Evolutionary conservation across 2,113 vertebrate genomes (phyloP).

Genomic region (Erinaceus europaeus): DNA sequence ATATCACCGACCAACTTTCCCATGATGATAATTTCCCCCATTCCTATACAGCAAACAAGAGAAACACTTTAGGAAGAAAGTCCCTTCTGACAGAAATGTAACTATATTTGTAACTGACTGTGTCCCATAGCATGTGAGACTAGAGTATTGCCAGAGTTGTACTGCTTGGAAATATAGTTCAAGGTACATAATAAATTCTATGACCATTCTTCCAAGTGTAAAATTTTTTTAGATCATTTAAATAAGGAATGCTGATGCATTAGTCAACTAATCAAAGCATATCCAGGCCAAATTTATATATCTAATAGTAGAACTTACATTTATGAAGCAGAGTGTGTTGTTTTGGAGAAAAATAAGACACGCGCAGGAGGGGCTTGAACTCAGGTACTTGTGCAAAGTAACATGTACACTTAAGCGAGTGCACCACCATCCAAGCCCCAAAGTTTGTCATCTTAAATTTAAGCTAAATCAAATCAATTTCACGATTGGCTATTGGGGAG

Average conservation of each 20-base stretch:
- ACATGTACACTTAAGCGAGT: no score
- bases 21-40: not conserved
- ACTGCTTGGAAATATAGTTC: not conserved
- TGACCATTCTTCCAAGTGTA: not conserved
- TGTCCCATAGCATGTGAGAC: not conserved
- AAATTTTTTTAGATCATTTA: not conserved
- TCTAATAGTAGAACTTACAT: no score
- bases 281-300: not conserved
- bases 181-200: not conserved
- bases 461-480: not conserved
- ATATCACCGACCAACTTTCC: not conserved
- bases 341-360: no score
- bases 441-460: constrained; percentile 7
- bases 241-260: not conserved
- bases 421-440: no score
- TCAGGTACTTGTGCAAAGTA: no score
- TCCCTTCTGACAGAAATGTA: not conserved
- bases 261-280: not conserved
- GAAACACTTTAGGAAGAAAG: not conserved
- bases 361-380: no score
- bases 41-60: not conserved
- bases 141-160: not conserved
- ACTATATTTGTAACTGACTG: not conserved
- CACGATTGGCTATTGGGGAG: not conserved
- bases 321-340: no score